Conservation (phyloP, 2,797 vertebrate species). For the Paramormyrops hopkinsi region DNA sequence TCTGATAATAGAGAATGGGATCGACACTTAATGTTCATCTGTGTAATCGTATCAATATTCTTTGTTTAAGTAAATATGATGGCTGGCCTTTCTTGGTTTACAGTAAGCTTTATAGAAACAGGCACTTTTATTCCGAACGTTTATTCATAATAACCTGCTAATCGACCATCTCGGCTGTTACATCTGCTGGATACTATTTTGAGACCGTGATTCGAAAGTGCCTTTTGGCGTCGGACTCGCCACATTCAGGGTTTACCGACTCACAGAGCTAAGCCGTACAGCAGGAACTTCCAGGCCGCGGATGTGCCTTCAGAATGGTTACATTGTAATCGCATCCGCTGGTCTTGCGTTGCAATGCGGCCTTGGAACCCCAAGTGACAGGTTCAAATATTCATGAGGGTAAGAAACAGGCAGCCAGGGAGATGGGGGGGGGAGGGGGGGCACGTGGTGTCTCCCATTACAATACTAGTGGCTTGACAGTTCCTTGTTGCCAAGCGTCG, state of each 20-base stretch:
- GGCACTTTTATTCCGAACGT: background rate
- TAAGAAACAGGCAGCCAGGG: conserved; percentile 5
- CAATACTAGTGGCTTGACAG: background rate
- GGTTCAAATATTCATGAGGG: conserved; percentile 16
- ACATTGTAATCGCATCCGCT: background rate
- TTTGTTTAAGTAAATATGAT: background rate
- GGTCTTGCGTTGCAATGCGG: background rate
- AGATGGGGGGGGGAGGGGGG: background rate
- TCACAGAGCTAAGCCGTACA: background rate
- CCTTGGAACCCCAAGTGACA: background rate
- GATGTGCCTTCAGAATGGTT: background rate
- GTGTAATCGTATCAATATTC: background rate
- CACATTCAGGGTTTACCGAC: background rate
- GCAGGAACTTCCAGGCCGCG: background rate
- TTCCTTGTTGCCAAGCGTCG: conserved; percentile 8
- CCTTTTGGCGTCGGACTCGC: background rate
- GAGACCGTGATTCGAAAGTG: background rate
- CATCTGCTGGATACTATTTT: background rate
- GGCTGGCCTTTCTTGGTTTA: background rate
- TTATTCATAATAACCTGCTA: background rate
- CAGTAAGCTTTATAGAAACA: background rate
- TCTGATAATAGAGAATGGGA: background rate
- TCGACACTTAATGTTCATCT: background rate
- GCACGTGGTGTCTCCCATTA: background rate
- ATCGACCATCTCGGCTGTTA: background rate